Evolutionary conservation across 2,113 vertebrate genomes (phyloP).

Genomic region (Rhipidura dahli): DNA sequence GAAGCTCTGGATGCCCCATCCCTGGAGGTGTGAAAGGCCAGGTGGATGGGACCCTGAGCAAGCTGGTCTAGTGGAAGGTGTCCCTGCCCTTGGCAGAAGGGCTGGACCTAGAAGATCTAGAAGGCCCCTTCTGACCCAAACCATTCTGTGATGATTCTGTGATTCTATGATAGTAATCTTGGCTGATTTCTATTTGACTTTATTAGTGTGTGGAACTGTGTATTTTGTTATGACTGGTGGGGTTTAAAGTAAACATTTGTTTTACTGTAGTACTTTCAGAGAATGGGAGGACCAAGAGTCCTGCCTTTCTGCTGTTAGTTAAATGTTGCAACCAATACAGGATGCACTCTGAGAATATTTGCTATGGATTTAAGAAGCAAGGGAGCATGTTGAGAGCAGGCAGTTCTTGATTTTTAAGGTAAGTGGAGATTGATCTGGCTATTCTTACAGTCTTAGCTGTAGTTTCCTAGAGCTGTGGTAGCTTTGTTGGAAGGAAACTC

Average conservation of each 20-base stretch:
- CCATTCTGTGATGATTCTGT: background rate
- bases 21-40: background rate
- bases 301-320: background rate
- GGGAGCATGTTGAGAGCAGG: background rate
- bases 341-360: background rate
- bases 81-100: background rate
- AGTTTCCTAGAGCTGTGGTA: background rate
- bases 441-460: background rate
- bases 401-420: background rate
- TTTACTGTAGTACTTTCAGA: background rate
- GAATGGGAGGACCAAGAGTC: background rate
- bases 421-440: constrained; percentile 12
- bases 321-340: background rate
- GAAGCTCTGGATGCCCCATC: background rate
- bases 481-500: background rate
- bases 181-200: background rate
- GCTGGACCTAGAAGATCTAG: background rate
- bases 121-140: background rate
- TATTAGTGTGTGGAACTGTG: background rate
- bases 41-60: background rate
- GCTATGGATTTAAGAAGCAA: background rate
- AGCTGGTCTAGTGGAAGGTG: fast-evolving
- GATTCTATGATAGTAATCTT: background rate
- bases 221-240: background rate
- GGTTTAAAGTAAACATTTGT: background rate